These are phyloP conservation scores for Acanthurus lineatus DNA, from an alignment of 2,797 vertebrate species.

Conservation along the genomic window DNA sequence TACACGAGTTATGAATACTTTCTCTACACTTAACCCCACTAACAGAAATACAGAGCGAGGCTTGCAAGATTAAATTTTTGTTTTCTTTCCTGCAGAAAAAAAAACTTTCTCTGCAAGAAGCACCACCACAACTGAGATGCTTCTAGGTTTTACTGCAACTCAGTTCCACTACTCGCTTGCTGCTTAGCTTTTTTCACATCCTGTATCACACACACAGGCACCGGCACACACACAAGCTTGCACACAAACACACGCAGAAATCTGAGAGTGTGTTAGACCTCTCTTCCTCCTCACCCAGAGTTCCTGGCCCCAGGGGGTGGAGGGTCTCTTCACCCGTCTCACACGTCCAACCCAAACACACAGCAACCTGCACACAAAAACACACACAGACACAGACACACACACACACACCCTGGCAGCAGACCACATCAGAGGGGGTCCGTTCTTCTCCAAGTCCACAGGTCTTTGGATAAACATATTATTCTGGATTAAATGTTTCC, in stretches of 20 bases:
- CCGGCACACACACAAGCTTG: slow-evolving; percentile 16
- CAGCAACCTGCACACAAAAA: slow-evolving; percentile 27
- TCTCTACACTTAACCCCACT: slow-evolving; percentile 47
- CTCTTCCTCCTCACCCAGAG: slow-evolving; percentile 79
- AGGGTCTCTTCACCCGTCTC: slow-evolving; percentile 76
- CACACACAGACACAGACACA: slow-evolving; percentile 17
- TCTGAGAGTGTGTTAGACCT: slow-evolving; percentile 76
- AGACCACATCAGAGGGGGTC: slow-evolving; percentile 84
- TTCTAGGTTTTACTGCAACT: slow-evolving; percentile 37
- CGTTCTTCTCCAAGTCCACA: slow-evolving; percentile 76
- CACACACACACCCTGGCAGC: slow-evolving; percentile 68
- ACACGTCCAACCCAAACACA: slow-evolving; percentile 84
- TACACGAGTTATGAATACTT: slow-evolving; percentile 30
- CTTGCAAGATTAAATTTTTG: slow-evolving; percentile 24
- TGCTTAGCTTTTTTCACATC: slow-evolving; percentile 63
- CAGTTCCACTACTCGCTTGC: slow-evolving; percentile 34
- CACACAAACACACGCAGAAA: slow-evolving; percentile 69
- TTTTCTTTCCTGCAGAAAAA: slow-evolving; percentile 48
- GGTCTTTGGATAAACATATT: slow-evolving; percentile 85
- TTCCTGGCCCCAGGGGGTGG: slow-evolving; percentile 80
- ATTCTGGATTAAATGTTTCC: slow-evolving; percentile 88
- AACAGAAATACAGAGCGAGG: slow-evolving; percentile 26
- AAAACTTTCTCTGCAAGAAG: not conserved
- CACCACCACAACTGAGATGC: slow-evolving; percentile 37
- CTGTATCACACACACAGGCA: slow-evolving; percentile 50